A percentile compares a stretch with the other conserved stretches of the same genome.
Evolutionary conservation across 1,140 invertebrate genomes (phyloP).

Genomic region (Gryon sp.): DNA sequence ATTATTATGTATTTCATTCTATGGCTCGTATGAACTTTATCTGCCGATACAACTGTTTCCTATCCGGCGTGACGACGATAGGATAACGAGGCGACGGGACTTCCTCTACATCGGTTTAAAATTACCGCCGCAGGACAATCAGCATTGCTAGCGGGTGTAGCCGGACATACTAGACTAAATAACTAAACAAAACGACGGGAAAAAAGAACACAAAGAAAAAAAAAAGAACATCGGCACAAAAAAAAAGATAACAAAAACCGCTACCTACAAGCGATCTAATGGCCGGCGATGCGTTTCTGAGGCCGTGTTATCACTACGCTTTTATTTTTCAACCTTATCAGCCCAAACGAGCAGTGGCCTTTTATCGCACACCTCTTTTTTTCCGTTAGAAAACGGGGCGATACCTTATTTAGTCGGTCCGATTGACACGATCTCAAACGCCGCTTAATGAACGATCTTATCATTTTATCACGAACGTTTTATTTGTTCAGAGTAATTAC

Average conservation of each 20-base stretch:
- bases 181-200: neutral
- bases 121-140: constrained; percentile 72
- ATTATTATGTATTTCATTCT: constrained; percentile 46
- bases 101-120: constrained; percentile 73
- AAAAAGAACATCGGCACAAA: constrained; percentile 7
- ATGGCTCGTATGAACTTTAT: constrained; percentile 43
- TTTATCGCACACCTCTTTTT: constrained; percentile 40
- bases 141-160: constrained; percentile 54
- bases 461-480: constrained; percentile 10
- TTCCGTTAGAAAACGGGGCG: constrained; percentile 32
- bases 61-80: constrained; percentile 71
- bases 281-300: constrained; percentile 32
- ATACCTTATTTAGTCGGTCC: constrained; percentile 59
- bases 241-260: constrained; percentile 64
- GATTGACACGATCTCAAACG: constrained; percentile 38
- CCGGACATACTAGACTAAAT: constrained; percentile 11
- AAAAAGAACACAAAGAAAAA: constrained; percentile 9
- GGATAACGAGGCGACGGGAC: constrained; percentile 70
- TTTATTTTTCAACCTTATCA: constrained; percentile 56
- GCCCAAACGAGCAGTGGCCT: constrained; percentile 24
- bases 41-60: constrained; percentile 61
- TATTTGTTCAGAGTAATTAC: no score
- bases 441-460: constrained; percentile 48
- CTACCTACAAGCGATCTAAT: constrained; percentile 66
- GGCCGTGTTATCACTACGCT: constrained; percentile 47